Evolutionary conservation across 2,797 vertebrate genomes (phyloP), one percentile per base, ranked within the genome.

Genomic region (Lepilemur ruficaudatus): DNA sequence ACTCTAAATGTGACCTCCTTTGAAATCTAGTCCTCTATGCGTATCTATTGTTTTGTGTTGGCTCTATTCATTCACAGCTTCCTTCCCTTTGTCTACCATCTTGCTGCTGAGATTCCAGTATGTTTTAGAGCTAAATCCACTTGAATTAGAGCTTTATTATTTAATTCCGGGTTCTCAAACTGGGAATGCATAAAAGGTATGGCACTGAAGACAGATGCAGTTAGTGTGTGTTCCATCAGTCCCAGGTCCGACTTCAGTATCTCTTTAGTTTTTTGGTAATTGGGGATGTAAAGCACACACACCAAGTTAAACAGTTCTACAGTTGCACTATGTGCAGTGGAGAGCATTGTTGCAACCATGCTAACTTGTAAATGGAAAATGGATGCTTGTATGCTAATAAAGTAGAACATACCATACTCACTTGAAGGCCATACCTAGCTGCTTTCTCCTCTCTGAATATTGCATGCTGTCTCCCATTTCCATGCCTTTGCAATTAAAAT

Each of bases 351-450:
- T 92, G 89, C 65, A 90, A 28, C 11, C n/a, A 65, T 32, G 10
- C 13, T 79, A 7, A 78, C 78, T 84, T 96, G 28, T 95, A 94
- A 91, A 83, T 38, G 55, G 30, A 82, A 91, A 91, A 65, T 30
- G 25, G 46, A 46, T 90, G 55, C 2, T 80, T 80, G 11, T 7
- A 32, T 78, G 41, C 22, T 32, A 46, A 32, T 18, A 48, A 73
- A 87, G 4, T 25, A 89, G 69, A 83, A 76, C 25, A 20, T 87
- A 14, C 35, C 12, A 23, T 70, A 83, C 25, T 93, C 48, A 67
- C 7, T 76, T 91, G 17, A 43, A 82, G 48, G 50, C 17, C 57
- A 69, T 52, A 57, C 2, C 11, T 43, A 43, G 38, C 38, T 38
- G 38, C 4, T 38, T 41, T 73, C 11, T 79, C 3, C 70, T 75